Conservation (phyloP, 2,797 vertebrate species). For the Catharus ustulatus region DNA sequence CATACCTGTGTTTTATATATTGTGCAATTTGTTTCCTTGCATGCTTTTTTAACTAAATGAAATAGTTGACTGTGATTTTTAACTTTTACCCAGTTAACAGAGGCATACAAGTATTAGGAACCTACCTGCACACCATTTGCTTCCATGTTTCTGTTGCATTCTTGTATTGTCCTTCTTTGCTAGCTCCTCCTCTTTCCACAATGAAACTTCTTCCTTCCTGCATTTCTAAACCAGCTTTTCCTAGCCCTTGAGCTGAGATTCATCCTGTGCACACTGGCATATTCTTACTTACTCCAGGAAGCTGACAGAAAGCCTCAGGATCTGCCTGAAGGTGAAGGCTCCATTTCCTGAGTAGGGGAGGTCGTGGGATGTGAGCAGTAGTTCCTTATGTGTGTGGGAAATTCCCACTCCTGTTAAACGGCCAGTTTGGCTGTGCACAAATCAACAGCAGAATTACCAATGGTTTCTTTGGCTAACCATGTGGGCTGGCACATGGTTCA, state of each 20-base stretch:
- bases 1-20: not conserved
- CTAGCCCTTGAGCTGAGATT: not conserved
- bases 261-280: not conserved
- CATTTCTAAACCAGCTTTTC: slow-evolving; percentile 25
- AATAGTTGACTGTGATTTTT: not conserved
- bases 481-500: not conserved
- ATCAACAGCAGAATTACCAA: not conserved
- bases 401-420: not conserved
- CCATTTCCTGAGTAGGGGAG: not conserved
- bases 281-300: not conserved
- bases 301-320: not conserved
- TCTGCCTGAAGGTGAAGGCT: not conserved
- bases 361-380: not conserved
- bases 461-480: not conserved
- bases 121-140: not conserved
- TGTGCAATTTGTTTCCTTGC: not conserved
- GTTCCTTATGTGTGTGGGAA: not conserved
- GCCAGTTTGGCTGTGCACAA: not conserved
- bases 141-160: not conserved
- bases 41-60: not conserved
- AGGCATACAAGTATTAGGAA: not conserved
- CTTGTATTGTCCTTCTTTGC: slow-evolving; percentile 8
- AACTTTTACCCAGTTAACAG: not conserved
- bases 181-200: slow-evolving; percentile 6
- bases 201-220: slow-evolving; percentile 43